Evolutionary conservation across 2,113 vertebrate species (phyloP).

Genomic region (Entelurus aequoreus): DNA sequence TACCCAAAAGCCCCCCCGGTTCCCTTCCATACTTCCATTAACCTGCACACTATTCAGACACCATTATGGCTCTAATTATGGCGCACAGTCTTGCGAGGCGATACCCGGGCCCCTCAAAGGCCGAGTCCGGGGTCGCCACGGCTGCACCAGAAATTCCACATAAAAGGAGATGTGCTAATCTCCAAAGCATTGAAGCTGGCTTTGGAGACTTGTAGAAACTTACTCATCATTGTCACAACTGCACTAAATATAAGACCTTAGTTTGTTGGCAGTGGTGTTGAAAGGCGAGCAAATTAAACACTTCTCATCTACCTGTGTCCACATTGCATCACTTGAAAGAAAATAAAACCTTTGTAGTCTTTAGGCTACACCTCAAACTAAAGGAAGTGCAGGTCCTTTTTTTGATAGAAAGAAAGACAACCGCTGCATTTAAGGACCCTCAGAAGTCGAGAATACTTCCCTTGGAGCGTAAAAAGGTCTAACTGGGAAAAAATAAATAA

Average conservation of each 20-base stretch:
- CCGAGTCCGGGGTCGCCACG: slow-evolving; percentile 56
- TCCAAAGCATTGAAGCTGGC: slow-evolving; percentile 60
- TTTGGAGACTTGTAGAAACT: slow-evolving; percentile 62
- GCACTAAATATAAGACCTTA: slow-evolving; percentile 59
- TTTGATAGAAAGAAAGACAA: no score
- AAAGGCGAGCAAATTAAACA: slow-evolving; percentile 65
- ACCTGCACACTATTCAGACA: slow-evolving; percentile 70
- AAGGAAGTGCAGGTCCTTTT: slow-evolving; percentile 8
- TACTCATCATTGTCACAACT: slow-evolving; percentile 62
- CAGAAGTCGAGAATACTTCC: neutral
- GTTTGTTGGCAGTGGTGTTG: slow-evolving; percentile 51
- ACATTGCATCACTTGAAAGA: slow-evolving; percentile 52
- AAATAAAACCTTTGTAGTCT: slow-evolving; percentile 18
- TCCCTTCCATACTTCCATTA: slow-evolving; percentile 71
- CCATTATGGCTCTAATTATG: slow-evolving; percentile 79
- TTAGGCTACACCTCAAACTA: slow-evolving; percentile 32
- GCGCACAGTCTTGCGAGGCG: slow-evolving; percentile 64
- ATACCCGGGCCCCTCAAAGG: slow-evolving; percentile 54
- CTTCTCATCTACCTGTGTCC: slow-evolving; percentile 63
- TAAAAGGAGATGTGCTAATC: slow-evolving; percentile 56
- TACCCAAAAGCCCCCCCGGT: slow-evolving; percentile 68
- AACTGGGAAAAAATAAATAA: no score
- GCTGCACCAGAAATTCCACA: slow-evolving; percentile 29
- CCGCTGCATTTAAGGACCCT: neutral
- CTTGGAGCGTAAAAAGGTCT: no score